Evolutionary conservation across 2,888 invertebrate species (phyloP).

Genomic region (Drosophila sordidula): DNA sequence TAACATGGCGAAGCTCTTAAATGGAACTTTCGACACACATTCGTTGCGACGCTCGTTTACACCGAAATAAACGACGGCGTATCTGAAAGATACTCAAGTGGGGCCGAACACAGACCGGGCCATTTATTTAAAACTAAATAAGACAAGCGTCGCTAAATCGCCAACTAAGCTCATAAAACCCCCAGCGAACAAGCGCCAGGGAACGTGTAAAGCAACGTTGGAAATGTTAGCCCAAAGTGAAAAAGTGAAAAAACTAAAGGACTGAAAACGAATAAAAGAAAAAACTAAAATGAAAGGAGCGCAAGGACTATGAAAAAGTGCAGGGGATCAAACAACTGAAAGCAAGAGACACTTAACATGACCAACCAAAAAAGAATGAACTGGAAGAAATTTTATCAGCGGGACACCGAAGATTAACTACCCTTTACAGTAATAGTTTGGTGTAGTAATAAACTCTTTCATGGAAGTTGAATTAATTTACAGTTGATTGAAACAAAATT

Average conservation of each 20-base stretch:
- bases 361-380: constrained; percentile 33
- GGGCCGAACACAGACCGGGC: constrained; percentile 42
- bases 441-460: no score
- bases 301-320: constrained; percentile 70
- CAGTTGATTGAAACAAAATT: no score
- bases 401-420: background rate
- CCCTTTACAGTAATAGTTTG: background rate
- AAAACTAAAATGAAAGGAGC: constrained; percentile 25
- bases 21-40: background rate
- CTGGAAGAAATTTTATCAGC: background rate
- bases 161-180: constrained; percentile 80
- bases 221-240: constrained; percentile 58
- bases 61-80: constrained; percentile 18
- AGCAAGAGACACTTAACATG: constrained; percentile 54
- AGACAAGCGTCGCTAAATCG: constrained; percentile 79
- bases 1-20: constrained; percentile 10
- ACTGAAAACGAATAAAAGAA: constrained; percentile 17
- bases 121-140: constrained; percentile 80
- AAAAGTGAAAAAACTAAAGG: constrained; percentile 45
- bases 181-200: constrained; percentile 65
- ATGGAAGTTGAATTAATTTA: no score
- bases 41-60: constrained; percentile 32
- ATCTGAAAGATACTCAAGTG: constrained; percentile 16
- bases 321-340: constrained; percentile 74
- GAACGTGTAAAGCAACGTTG: constrained; percentile 68